Percentiles rank a stretch among this genome's conserved stretches.
These are phyloP conservation scores for Muscina levida DNA, from an alignment of 2,888 invertebrate species.

Conservation along the genomic window DNA sequence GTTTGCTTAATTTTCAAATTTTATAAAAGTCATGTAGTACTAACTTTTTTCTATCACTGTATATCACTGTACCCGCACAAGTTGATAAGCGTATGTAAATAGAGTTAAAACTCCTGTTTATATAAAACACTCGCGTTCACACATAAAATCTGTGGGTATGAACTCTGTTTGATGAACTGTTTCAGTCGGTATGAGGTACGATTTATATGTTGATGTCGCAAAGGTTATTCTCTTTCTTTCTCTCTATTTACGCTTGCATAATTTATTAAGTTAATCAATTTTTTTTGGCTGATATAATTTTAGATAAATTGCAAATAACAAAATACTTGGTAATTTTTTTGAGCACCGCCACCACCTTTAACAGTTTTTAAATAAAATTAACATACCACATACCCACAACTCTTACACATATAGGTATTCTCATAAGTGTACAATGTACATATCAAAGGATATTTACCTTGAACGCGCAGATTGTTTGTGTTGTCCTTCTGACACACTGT, in stretches of 20 bases:
- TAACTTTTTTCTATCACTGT: not conserved
- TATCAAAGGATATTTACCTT: too few relatives aligned
- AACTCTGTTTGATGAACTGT: slow-evolving; percentile 10
- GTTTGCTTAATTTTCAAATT: too few relatives aligned
- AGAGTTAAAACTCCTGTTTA: slow-evolving; percentile 43
- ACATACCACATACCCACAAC: too few relatives aligned
- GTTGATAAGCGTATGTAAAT: slow-evolving; percentile 21
- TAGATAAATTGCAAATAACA: slow-evolving; percentile 3
- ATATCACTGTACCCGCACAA: not conserved
- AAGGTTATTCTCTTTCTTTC: slow-evolving; percentile 8
- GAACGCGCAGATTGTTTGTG: too few relatives aligned
- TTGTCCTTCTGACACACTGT: too few relatives aligned
- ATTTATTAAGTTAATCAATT: slow-evolving; percentile 55
- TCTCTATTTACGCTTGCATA: slow-evolving; percentile 23
- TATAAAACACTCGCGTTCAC: not conserved
- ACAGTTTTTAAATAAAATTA: too few relatives aligned
- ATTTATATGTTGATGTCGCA: not conserved
- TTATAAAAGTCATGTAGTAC: too few relatives aligned
- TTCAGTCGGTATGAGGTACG: not conserved
- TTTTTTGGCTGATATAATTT: slow-evolving; percentile 10
- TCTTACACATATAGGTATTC: too few relatives aligned
- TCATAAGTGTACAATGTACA: too few relatives aligned
- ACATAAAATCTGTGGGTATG: not conserved
- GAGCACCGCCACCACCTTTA: too few relatives aligned
- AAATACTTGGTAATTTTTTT: too few relatives aligned